phyloP scores from a whole-genome alignment of 2,797 vertebrate species.

The Danio albolineatus region DNA sequence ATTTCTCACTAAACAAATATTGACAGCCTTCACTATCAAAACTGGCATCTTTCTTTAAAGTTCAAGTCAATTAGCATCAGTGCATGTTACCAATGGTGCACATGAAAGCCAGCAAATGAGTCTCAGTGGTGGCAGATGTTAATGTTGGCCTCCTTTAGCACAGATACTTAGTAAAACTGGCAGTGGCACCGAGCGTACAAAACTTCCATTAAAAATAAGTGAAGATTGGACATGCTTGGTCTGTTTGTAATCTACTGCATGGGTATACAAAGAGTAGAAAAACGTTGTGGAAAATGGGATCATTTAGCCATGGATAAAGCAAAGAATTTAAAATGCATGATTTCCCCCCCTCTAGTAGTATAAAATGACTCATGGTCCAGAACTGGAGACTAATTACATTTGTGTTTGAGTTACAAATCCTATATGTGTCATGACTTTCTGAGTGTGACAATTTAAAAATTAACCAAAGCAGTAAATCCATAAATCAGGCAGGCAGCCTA shows the following conservation, averaged over 20 bases:
- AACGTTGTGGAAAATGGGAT: background rate
- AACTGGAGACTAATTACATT: constrained; percentile 3
- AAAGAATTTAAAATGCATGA: background rate
- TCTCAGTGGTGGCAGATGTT: background rate
- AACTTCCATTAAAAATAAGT: constrained; percentile 1
- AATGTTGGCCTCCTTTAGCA: background rate
- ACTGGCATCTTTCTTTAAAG: background rate
- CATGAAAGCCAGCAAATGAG: background rate
- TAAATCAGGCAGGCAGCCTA: background rate
- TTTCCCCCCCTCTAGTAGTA: background rate
- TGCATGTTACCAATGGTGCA: background rate
- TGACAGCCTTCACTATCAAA: background rate
- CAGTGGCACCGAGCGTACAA: background rate
- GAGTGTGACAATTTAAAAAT: constrained; percentile 1
- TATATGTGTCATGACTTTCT: background rate
- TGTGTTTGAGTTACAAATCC: background rate
- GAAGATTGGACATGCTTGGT: constrained; percentile 2
- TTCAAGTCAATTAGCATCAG: background rate
- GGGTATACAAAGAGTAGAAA: background rate
- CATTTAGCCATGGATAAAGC: background rate
- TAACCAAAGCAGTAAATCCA: background rate
- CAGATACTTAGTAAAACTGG: background rate
- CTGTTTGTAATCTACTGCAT: constrained; percentile 18
- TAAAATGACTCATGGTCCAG: background rate
- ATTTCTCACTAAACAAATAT: background rate